Base-by-base conservation (phyloP, 2,113 vertebrate species). In the Ptilorrhoa leucosticta region DNA sequence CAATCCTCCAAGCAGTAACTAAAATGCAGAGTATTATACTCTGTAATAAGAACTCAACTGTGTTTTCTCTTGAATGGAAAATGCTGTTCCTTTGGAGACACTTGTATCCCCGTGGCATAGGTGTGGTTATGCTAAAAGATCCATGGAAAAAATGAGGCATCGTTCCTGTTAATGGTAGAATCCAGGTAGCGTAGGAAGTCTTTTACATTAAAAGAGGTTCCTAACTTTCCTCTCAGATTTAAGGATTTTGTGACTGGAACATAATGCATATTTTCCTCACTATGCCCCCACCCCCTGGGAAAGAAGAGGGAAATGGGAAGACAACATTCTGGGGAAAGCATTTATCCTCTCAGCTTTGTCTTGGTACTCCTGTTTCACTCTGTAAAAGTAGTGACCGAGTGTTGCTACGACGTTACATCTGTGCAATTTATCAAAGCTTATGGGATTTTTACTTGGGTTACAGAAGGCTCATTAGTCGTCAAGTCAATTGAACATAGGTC, bases 401-500 rank as follows among this genome's bases (percentile, higher is more conserved):
- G 79, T 88, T 88, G 54, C 85, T 73, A 27, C 1, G 2, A 51
- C 2, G 2, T 80, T 94, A 91, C 78, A 83, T 90, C 82, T 77
- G 7, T 51, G 54, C 71, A 39, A 89, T 96, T 93, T 91, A 71
- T 93, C 90, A 95, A 78, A 88, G 82, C 64, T 90, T 92, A 73
- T 73, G 83, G 92, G 85, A 83, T 88, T 97, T 95, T 88, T 68
- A 75, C 92, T 96, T 94, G 85, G 76, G 83, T 96, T 96, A 78
- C 85, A 92, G 94, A 93, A 94, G 78, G 85, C 76, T 95, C 75
- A 86, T 97, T 93, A 96, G 92, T 93, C 13, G 40, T 81, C 83
- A 89, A 92, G 88, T 94, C 85, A 93, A 64, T 94, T 95, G 92
- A 95, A 97, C 90, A 71, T 83, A 92, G 91, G 88, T 96, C 96